Conservation (phyloP, 2,113 vertebrate species). For the Polypterus senegalus region DNA sequence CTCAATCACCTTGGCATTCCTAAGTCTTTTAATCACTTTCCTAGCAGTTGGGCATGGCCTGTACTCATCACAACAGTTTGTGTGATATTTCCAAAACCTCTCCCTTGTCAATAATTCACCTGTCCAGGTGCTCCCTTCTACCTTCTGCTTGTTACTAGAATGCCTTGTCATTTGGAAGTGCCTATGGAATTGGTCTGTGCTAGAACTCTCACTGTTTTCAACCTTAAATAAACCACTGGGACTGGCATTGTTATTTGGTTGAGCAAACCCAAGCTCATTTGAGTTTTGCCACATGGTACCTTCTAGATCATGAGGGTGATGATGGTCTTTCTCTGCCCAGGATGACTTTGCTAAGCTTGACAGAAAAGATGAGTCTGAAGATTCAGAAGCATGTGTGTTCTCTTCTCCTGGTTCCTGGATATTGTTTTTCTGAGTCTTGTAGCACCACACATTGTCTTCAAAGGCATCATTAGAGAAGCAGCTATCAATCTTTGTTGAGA, state of each 20-base stretch:
- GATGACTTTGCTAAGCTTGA: neutral
- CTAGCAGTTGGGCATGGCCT: neutral
- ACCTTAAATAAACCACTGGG: neutral
- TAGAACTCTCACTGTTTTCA: neutral
- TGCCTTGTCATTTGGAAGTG: neutral
- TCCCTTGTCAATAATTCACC: neutral
- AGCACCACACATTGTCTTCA: neutral
- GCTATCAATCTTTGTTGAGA: neutral
- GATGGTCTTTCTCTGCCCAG: neutral
- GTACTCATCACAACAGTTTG: conserved; percentile 7
- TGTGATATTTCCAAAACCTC: conserved; percentile 7
- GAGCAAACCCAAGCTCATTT: neutral
- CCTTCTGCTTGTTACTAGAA: neutral
- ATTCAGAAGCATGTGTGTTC: no score
- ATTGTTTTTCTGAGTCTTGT: neutral
- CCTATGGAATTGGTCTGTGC: no score
- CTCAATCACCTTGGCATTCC: neutral
- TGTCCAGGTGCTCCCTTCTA: neutral
- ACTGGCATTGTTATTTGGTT: neutral
- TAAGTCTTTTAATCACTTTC: neutral
- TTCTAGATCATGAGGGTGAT: neutral
- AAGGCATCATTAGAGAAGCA: neutral
- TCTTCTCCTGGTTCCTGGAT: neutral
- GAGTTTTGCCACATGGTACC: neutral
- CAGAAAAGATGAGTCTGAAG: no score